phyloP scores from a whole-genome alignment of 2,797 vertebrate genomes.

The Rhadinocentrus ornatus region DNA sequence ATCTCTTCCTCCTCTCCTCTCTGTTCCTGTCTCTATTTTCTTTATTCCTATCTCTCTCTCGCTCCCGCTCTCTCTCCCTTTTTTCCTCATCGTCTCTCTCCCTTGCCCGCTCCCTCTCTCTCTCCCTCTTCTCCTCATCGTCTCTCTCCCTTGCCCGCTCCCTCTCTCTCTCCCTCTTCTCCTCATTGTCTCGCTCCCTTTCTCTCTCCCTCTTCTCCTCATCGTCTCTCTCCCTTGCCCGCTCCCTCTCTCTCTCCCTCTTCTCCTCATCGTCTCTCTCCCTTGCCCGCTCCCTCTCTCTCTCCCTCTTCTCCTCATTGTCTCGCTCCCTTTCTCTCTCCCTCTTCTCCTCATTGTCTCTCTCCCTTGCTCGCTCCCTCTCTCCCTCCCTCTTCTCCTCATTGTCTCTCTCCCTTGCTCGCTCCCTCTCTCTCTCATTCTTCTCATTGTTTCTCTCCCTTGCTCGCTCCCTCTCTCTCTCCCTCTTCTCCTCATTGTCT shows the following conservation, averaged over 20 bases:
- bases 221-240: slow-evolving; percentile 6
- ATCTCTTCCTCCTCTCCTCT: slow-evolving; percentile 65
- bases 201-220: slow-evolving; percentile 23
- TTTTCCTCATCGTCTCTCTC: slow-evolving; percentile 6
- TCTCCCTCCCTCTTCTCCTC: slow-evolving; percentile 39
- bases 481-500: slow-evolving; percentile 28
- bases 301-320: slow-evolving; percentile 5
- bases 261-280: slow-evolving; percentile 42
- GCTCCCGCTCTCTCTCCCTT: slow-evolving; percentile 25
- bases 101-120: slow-evolving; percentile 11
- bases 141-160: slow-evolving; percentile 12
- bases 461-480: neutral
- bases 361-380: too few relatives aligned
- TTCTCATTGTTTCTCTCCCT: too few relatives aligned
- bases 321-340: slow-evolving; percentile 16
- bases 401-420: slow-evolving; percentile 28
- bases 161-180: neutral
- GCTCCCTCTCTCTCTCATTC: too few relatives aligned
- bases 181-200: too few relatives aligned
- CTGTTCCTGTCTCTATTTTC: slow-evolving; percentile 72
- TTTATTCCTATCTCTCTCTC: slow-evolving; percentile 59
- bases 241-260: slow-evolving; percentile 1
- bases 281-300: slow-evolving; percentile 27
- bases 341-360: too few relatives aligned
- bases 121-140: slow-evolving; percentile 46